phyloP scores from a whole-genome alignment of 2,797 vertebrate species.

The Buceros bicornis region DNA sequence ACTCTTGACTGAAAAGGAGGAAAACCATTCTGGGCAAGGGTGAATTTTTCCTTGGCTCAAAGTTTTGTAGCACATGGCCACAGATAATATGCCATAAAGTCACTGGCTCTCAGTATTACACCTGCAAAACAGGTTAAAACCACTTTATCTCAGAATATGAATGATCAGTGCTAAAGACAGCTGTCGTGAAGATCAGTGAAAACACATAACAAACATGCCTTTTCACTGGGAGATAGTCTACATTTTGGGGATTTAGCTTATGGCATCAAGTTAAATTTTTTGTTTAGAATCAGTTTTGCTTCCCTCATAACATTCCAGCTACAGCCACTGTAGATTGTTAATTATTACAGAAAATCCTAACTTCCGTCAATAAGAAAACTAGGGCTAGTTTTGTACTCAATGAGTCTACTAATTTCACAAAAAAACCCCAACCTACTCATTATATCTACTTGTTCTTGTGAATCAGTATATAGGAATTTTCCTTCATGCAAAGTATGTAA shows the following conservation, averaged over 20 bases:
- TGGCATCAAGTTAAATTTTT: background rate
- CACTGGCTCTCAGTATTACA: accelerated
- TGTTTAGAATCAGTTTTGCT: background rate
- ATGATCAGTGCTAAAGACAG: accelerated
- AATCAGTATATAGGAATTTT: background rate
- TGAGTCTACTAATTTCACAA: background rate
- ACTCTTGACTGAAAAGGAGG: background rate
- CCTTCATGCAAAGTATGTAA: background rate
- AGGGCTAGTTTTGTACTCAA: background rate
- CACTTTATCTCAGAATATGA: background rate
- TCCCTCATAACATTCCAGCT: background rate
- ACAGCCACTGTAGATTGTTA: background rate
- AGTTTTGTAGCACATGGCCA: background rate
- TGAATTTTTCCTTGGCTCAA: background rate
- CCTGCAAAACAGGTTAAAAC: background rate
- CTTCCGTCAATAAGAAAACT: background rate
- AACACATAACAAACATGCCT: accelerated
- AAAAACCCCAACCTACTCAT: background rate
- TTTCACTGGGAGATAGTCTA: background rate
- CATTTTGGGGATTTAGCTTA: background rate
- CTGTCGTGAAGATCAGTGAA: background rate
- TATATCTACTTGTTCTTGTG: background rate
- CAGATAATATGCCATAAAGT: background rate
- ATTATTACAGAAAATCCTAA: background rate
- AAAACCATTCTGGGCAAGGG: background rate